Conservation (phyloP, 2,888 invertebrate species). For the Anarsia innoxiella region DNA sequence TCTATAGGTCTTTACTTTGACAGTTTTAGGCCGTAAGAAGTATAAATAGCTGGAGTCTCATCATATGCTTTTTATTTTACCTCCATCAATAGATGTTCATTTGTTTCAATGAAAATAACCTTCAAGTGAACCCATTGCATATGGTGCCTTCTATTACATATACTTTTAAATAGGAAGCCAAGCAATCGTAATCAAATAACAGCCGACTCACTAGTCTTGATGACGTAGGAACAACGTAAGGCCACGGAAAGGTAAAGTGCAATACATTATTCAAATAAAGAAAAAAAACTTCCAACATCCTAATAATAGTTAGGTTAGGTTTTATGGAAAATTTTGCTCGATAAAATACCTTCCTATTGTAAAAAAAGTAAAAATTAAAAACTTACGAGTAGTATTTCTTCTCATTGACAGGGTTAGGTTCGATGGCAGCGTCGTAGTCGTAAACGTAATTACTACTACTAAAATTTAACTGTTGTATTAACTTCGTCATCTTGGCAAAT, state of each 20-base stretch:
- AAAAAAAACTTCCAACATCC: background rate
- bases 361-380: conserved; percentile 12
- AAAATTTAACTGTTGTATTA: conserved; percentile 72
- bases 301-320: background rate
- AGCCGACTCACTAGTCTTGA: conserved; percentile 6
- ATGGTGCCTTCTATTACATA: too few relatives aligned
- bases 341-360: background rate
- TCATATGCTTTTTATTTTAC: too few relatives aligned
- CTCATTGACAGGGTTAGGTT: conserved; percentile 41
- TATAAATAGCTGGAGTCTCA: too few relatives aligned
- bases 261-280: conserved; percentile 1
- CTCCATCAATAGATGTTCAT: too few relatives aligned
- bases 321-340: background rate
- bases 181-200: conserved; percentile 1
- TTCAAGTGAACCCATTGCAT: too few relatives aligned
- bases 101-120: too few relatives aligned
- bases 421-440: conserved; percentile 40
- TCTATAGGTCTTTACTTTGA: too few relatives aligned
- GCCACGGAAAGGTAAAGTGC: conserved; percentile 2
- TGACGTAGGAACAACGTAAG: conserved; percentile 9
- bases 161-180: too few relatives aligned
- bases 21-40: too few relatives aligned
- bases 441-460: conserved; percentile 67
- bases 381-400: conserved; percentile 52
- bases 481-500: conserved; percentile 69